Conservation (phyloP, 2,888 invertebrate genomes). For the Eupelmus urozonus region DNA sequence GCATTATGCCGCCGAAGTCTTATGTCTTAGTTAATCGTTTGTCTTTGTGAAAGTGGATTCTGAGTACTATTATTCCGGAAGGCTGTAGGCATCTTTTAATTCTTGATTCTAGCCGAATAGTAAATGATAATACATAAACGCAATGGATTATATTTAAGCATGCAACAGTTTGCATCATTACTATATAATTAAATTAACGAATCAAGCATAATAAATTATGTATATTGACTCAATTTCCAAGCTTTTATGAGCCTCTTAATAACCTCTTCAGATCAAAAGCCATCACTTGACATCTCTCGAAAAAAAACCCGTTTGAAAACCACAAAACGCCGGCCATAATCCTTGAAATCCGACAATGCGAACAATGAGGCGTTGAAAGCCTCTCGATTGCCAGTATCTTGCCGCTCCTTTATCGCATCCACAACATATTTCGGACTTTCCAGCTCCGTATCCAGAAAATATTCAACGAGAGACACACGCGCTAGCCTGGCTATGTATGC, state of each 20-base stretch:
- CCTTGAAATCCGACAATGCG: background rate
- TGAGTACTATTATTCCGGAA: too few relatives aligned
- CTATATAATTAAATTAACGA: too few relatives aligned
- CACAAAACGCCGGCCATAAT: background rate
- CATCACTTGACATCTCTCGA: background rate
- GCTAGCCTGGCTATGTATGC: background rate
- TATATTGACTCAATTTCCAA: too few relatives aligned
- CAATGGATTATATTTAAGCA: too few relatives aligned
- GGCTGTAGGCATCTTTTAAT: too few relatives aligned
- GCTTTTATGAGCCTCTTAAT: background rate
- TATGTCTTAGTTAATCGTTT: too few relatives aligned
- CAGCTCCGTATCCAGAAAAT: background rate
- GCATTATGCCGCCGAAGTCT: too few relatives aligned
- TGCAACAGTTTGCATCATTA: too few relatives aligned
- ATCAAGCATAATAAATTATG: background rate
- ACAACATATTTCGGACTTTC: too few relatives aligned
- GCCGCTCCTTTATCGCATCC: conserved; percentile 32
- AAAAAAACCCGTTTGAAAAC: background rate
- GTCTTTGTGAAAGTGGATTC: too few relatives aligned
- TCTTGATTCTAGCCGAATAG: too few relatives aligned
- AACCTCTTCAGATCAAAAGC: background rate
- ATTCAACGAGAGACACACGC: background rate
- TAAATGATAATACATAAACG: too few relatives aligned
- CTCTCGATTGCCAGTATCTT: background rate
- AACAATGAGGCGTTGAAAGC: conserved; percentile 54